Evolutionary conservation across 2,113 vertebrate genomes (phyloP).

Genomic region (Eubucco bourcierii): DNA sequence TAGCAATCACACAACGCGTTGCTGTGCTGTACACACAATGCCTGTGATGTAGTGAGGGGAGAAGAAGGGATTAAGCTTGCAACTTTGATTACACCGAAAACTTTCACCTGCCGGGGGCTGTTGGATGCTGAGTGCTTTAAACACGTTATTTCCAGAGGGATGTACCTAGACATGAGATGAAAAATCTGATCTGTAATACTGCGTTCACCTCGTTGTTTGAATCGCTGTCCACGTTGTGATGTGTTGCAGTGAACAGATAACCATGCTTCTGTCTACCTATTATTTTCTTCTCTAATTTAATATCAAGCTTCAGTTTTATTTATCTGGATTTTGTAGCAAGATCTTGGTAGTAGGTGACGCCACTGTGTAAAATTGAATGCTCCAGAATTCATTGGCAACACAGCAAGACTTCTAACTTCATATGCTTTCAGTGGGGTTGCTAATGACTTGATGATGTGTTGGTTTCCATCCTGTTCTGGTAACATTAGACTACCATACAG

Average conservation of each 20-base stretch:
- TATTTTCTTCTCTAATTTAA: background rate
- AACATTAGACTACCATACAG: background rate
- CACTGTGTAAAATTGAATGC: background rate
- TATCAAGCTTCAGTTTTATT: background rate
- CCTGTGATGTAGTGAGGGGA: background rate
- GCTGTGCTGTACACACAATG: background rate
- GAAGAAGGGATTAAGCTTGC: background rate
- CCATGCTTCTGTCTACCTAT: fast-evolving
- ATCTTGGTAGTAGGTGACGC: background rate
- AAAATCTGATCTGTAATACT: background rate
- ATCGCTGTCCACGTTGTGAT: background rate
- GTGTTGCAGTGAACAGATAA: background rate
- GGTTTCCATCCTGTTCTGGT: background rate
- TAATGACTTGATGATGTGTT: background rate
- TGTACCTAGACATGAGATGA: background rate
- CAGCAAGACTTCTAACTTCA: background rate
- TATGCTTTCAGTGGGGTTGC: background rate
- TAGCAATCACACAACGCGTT: fast-evolving
- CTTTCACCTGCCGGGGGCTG: background rate
- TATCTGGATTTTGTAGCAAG: background rate
- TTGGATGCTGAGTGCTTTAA: background rate
- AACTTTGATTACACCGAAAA: background rate
- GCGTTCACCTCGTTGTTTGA: background rate
- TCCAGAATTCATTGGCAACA: background rate
- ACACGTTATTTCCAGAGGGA: background rate